A percentile compares a stretch with the other conserved stretches of the same genome.
phyloP scores from a whole-genome alignment of 2,113 vertebrate genomes.

The Propithecus coquereli region DNA sequence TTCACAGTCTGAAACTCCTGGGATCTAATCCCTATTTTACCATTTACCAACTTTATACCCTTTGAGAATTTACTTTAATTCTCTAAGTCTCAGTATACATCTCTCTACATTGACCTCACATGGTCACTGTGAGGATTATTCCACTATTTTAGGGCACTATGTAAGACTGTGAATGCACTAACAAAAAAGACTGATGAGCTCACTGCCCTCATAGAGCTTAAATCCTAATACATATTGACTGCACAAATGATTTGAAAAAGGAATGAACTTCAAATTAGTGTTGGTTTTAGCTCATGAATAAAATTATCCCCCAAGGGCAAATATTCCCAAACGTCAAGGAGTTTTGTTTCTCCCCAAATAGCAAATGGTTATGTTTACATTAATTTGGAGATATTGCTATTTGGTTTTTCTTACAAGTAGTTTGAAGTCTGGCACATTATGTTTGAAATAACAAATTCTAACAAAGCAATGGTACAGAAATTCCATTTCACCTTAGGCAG shows the following conservation, averaged over 20 bases:
- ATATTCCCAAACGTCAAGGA: background rate
- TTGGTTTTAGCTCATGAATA: slow-evolving; percentile 1
- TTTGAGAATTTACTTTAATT: background rate
- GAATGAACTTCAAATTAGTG: background rate
- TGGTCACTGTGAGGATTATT: background rate
- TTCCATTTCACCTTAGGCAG: background rate
- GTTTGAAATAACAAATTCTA: background rate
- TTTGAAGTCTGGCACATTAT: background rate
- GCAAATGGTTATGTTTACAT: background rate
- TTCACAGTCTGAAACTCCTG: background rate
- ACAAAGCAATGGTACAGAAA: background rate
- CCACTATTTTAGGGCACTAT: background rate
- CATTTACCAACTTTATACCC: background rate
- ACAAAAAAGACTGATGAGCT: background rate
- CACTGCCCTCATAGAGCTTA: background rate
- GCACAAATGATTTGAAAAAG: background rate
- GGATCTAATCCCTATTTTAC: background rate
- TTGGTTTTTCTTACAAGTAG: background rate
- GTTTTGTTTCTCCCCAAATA: background rate
- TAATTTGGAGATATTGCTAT: background rate
- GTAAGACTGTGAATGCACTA: background rate
- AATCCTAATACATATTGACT: background rate
- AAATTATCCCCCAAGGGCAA: background rate
- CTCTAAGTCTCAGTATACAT: background rate
- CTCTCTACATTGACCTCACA: background rate